Evolutionary conservation across 64 coral and sea anemone genomes (phyloP).

Genomic region (Montipora foliosa): DNA sequence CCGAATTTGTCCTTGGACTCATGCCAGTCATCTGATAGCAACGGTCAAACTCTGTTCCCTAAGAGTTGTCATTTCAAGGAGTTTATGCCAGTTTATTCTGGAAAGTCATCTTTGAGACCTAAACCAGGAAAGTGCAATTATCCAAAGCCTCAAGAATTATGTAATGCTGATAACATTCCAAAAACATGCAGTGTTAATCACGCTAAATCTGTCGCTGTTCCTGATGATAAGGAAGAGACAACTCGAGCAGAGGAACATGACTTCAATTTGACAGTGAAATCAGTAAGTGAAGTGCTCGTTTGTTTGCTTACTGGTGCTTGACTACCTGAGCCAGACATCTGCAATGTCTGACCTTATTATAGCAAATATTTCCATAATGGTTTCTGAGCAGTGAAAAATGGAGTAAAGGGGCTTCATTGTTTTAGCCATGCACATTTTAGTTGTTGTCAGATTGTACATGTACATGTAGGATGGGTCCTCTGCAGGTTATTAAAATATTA

Average conservation of each 20-base stretch:
- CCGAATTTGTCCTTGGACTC: slow-evolving; percentile 12
- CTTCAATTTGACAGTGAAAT: background rate
- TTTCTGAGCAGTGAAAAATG: no score
- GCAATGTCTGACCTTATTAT: no score
- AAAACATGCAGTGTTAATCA: background rate
- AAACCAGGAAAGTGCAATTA: background rate
- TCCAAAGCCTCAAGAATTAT: background rate
- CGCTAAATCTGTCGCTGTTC: background rate
- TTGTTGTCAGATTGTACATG: no score
- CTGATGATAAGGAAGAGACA: background rate
- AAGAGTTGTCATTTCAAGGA: background rate
- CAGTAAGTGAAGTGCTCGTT: background rate
- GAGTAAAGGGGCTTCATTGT: no score
- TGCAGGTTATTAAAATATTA: no score
- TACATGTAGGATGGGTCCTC: no score
- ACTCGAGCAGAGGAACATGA: background rate
- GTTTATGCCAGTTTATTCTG: slow-evolving; percentile 55
- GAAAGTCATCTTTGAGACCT: background rate
- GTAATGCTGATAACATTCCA: background rate
- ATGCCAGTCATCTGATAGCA: background rate
- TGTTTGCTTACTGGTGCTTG: background rate
- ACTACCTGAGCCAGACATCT: no score
- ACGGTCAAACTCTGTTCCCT: background rate
- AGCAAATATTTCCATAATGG: no score
- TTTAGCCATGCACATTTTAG: no score